A percentile compares a stretch with the other conserved stretches of the same genome.
phyloP scores from a whole-genome alignment of 2,797 vertebrate species.

The Chelidonichthys spinosus region DNA sequence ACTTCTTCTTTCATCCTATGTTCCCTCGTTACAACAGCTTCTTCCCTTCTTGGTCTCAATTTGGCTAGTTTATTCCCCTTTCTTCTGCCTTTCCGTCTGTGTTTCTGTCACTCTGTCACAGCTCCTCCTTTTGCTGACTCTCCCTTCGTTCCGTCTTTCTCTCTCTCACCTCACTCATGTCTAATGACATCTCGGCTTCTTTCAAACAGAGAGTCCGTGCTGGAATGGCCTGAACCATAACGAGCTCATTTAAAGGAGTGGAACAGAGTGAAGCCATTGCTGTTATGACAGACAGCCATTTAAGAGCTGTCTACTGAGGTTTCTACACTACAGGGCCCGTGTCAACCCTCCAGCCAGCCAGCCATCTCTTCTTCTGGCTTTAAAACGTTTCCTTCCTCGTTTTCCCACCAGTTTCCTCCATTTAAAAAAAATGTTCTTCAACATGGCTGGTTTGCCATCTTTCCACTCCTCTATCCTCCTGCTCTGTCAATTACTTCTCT shows the following conservation, averaged over 20 bases:
- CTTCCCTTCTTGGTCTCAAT: slow-evolving; percentile 4
- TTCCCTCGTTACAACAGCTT: slow-evolving; percentile 5
- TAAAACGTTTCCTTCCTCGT: slow-evolving; percentile 25
- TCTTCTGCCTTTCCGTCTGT: slow-evolving; percentile 1
- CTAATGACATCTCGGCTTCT: slow-evolving; percentile 60
- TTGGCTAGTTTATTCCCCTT: slow-evolving; percentile 7
- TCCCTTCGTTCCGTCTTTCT: slow-evolving; percentile 7
- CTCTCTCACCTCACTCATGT: slow-evolving; percentile 28
- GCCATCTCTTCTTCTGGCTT: slow-evolving; percentile 28
- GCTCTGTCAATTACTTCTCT: slow-evolving; percentile 24
- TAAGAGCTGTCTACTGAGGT: slow-evolving; percentile 56
- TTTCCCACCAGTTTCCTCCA: slow-evolving; percentile 15
- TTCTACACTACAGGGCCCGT: slow-evolving; percentile 26
- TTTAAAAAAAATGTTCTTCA: slow-evolving; percentile 18
- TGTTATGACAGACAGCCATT: slow-evolving; percentile 61
- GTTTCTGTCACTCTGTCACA: slow-evolving; percentile 10
- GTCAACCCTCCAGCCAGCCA: slow-evolving; percentile 45
- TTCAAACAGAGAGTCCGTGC: slow-evolving; percentile 47
- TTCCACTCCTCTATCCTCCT: slow-evolving; percentile 6
- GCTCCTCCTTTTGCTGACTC: slow-evolving; percentile 1
- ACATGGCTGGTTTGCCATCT: slow-evolving; percentile 34
- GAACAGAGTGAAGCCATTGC: slow-evolving; percentile 43
- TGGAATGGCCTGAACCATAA: slow-evolving; percentile 62
- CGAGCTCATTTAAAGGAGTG: slow-evolving; percentile 69
- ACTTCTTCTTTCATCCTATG: slow-evolving; percentile 18